Conservation (phyloP, 1,140 invertebrate genomes). For the Drosophila carrolli region DNA sequence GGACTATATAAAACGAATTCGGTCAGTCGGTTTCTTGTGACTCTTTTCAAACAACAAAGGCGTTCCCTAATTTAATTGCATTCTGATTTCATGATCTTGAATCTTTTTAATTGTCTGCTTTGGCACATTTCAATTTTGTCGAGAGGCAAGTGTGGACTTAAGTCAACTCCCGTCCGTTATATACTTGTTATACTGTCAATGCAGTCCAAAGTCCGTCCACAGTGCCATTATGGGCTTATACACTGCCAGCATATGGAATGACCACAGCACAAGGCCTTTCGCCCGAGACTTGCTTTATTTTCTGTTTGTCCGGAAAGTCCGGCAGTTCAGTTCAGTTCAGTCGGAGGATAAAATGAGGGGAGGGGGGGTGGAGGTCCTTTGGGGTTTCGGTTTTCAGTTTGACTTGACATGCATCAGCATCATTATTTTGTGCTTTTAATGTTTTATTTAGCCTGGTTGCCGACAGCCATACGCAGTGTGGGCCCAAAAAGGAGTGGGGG, state of each 20-base stretch:
- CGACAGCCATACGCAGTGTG: constrained; percentile 59
- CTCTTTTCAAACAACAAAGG: background rate
- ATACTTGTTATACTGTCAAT: constrained; percentile 4
- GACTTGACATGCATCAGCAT: constrained; percentile 80
- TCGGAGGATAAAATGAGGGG: background rate
- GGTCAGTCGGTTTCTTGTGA: too few species aligned
- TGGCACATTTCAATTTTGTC: background rate
- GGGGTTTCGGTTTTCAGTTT: constrained; percentile 70
- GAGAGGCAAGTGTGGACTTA: background rate
- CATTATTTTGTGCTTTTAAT: constrained; percentile 81
- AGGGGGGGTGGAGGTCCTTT: constrained; percentile 33
- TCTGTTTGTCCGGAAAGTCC: constrained; percentile 22
- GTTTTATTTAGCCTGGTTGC: constrained; percentile 75
- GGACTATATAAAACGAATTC: too few species aligned
- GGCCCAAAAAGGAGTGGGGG: background rate
- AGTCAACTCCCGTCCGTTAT: background rate
- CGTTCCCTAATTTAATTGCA: background rate
- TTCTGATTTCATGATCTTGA: constrained; percentile 2
- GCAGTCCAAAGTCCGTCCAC: constrained; percentile 21
- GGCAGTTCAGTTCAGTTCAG: background rate
- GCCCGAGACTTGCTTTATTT: constrained; percentile 41
- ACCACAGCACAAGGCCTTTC: constrained; percentile 43
- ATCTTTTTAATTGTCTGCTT: background rate
- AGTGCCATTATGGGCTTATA: constrained; percentile 42
- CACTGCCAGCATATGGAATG: constrained; percentile 42